Conservation (phyloP, 1,140 invertebrate genomes). For the Amphibalanus amphitrite region DNA sequence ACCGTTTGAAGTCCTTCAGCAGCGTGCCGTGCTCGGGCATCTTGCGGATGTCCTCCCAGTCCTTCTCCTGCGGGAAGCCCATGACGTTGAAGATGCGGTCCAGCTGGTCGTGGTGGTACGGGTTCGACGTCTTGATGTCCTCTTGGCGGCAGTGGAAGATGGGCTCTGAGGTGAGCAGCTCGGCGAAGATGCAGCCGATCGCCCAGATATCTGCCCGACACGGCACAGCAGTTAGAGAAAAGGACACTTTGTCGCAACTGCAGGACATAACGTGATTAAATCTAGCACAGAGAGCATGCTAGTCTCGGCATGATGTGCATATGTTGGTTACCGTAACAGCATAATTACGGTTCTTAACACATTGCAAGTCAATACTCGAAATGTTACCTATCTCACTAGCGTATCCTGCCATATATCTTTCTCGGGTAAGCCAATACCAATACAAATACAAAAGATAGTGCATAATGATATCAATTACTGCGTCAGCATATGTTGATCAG, state of each 20-base stretch:
- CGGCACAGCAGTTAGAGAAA: slow-evolving; percentile 4
- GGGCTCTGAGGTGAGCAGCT: slow-evolving; percentile 89
- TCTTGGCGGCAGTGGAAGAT: slow-evolving; percentile 99
- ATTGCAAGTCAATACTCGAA: too few relatives aligned
- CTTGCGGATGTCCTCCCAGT: slow-evolving; percentile 99
- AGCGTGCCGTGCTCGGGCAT: slow-evolving; percentile 98
- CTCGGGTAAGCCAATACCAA: too few relatives aligned
- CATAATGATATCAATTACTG: too few relatives aligned
- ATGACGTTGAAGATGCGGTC: slow-evolving; percentile 99
- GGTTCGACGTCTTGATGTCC: slow-evolving; percentile 99
- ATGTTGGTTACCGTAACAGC: background rate
- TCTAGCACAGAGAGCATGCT: background rate
- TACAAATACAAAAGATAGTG: too few relatives aligned
- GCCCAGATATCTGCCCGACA: slow-evolving; percentile 87
- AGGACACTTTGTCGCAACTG: background rate
- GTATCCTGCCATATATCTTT: too few relatives aligned
- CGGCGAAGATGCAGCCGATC: slow-evolving; percentile 99
- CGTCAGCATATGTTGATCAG: too few relatives aligned
- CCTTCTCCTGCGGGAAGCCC: slow-evolving; percentile 97
- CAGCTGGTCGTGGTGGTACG: slow-evolving; percentile 98
- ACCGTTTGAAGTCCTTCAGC: slow-evolving; percentile 88
- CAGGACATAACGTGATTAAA: background rate
- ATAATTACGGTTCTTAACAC: background rate
- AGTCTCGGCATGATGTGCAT: background rate
- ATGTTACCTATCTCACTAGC: too few relatives aligned